phyloP scores from a whole-genome alignment of 2,888 invertebrate species.

The Eupithecia subfuscata region DNA sequence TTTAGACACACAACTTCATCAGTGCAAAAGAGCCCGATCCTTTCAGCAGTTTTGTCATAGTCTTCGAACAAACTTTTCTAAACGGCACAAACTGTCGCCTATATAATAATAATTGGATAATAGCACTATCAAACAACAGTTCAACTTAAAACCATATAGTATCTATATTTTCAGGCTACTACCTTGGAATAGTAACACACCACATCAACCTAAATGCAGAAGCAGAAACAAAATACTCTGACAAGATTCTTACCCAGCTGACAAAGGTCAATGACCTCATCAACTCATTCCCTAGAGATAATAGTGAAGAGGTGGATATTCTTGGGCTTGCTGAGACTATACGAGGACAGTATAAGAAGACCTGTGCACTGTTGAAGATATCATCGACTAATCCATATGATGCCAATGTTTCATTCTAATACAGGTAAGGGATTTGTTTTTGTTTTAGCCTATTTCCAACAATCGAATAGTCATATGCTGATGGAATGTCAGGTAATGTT shows the following conservation, averaged over 20 bases:
- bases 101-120: background rate
- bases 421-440: constrained; percentile 44
- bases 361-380: constrained; percentile 87
- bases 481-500: too few relatives aligned
- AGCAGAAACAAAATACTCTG: constrained; percentile 65
- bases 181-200: constrained; percentile 85
- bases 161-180: constrained; percentile 83
- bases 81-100: too few relatives aligned
- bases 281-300: constrained; percentile 86
- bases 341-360: constrained; percentile 87
- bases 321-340: constrained; percentile 85
- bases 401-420: constrained; percentile 84
- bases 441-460: too few relatives aligned
- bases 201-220: constrained; percentile 66
- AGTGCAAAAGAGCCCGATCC: too few relatives aligned
- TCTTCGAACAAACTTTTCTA: too few relatives aligned
- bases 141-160: background rate
- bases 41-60: too few relatives aligned
- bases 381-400: constrained; percentile 82
- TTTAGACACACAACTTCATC: too few relatives aligned
- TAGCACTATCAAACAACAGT: background rate
- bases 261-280: constrained; percentile 84
- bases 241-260: constrained; percentile 83
- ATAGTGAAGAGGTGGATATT: constrained; percentile 87
- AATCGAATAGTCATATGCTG: too few relatives aligned